Base-by-base conservation (phyloP, 2,113 vertebrate genomes). In the Chloropsis cyanopogon region DNA sequence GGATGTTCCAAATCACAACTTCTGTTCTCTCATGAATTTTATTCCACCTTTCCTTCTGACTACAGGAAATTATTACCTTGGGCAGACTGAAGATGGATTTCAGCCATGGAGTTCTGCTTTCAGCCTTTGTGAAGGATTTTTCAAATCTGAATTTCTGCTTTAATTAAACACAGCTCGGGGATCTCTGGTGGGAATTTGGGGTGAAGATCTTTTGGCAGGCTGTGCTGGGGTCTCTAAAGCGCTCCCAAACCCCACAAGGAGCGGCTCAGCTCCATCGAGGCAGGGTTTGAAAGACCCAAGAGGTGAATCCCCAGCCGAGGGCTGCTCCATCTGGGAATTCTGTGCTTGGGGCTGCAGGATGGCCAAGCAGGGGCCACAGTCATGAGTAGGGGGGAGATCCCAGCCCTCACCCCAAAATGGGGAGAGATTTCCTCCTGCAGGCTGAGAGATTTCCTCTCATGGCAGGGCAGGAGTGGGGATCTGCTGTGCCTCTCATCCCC, bases 381-480 rank as follows among this genome's bases (percentile, higher is more conserved):
- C 39, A 8, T 2, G n/a, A 33, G 14, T 0, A 35, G 52, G 31
- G 57, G 11, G 41, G 52, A 82, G 59, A 72, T 12, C 6, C 16
- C 13, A 25, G 41, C n/a, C 70, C 84, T 35, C 6, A 13, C 7
- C 29, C 68, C 2, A 0, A 6, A 23, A 11, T 0, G 4, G 35
- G 61, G n/a, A 14, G 31, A 71, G 9, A 31, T 66, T 14, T 61
- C 47, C 42, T 54, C n/a, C n/a, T 14, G 28, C 28, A 13, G 2
- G n/a, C n/a, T n/a, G n/a, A n/a, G n/a, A n/a, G n/a, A n/a, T n/a
- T n/a, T n/a, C n/a, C n/a, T n/a, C n/a, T n/a, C n/a, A n/a, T n/a
- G n/a, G n/a, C n/a, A n/a, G n/a, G n/a, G n/a, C n/a, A n/a, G n/a
- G n/a, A n/a, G n/a, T 1, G 18, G 22, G 54, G 80, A 25, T 42